Evolutionary conservation across 1,140 invertebrate genomes (phyloP).

Genomic region (Cheumatopsyche charites): DNA sequence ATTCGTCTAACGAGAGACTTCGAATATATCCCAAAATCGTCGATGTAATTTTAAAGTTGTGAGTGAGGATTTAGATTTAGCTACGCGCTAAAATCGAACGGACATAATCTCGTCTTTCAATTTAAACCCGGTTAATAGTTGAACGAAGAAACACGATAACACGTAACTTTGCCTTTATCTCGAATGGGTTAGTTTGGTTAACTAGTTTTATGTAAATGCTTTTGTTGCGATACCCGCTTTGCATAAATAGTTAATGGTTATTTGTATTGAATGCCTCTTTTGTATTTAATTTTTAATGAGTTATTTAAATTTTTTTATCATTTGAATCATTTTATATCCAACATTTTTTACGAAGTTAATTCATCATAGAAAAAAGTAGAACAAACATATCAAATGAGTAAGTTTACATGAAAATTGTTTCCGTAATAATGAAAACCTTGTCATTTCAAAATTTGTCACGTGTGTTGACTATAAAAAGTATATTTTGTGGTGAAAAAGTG

Average conservation of each 20-base stretch:
- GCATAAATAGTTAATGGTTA: too few species aligned
- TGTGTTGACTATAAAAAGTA: not conserved
- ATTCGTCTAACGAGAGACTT: not conserved
- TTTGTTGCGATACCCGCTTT: not conserved
- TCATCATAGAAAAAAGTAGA: too few species aligned
- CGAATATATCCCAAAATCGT: too few species aligned
- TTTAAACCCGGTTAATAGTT: not conserved
- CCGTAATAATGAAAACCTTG: too few species aligned
- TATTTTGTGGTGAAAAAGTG: not conserved
- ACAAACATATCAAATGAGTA: too few species aligned
- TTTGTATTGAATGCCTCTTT: too few species aligned
- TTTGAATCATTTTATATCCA: too few species aligned
- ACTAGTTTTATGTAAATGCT: conserved; percentile 10
- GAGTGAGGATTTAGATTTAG: not conserved
- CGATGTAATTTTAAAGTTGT: not conserved
- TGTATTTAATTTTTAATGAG: too few species aligned
- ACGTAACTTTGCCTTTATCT: conserved; percentile 27
- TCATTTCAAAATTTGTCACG: too few species aligned
- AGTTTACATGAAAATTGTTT: too few species aligned
- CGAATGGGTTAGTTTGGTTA: conserved; percentile 10
- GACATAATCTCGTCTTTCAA: not conserved
- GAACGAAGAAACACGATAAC: conserved; percentile 22
- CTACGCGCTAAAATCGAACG: not conserved
- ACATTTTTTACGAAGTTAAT: too few species aligned
- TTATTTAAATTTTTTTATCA: too few species aligned